Evolutionary conservation across 2,113 vertebrate species (phyloP).

Genomic region (Chloropsis hardwickii): DNA sequence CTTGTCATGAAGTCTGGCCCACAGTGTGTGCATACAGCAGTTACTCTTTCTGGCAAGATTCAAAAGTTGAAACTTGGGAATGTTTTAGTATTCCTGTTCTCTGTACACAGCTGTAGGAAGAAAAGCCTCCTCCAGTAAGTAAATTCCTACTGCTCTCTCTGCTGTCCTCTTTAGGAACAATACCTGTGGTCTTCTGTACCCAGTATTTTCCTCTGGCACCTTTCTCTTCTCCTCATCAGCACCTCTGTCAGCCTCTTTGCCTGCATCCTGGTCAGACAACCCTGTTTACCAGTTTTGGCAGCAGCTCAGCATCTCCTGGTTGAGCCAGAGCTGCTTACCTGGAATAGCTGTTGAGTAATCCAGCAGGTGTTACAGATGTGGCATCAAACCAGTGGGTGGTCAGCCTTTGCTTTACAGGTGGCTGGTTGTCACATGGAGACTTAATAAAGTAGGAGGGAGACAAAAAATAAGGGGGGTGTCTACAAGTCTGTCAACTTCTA

Average conservation of each 20-base stretch:
- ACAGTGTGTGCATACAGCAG: accelerated
- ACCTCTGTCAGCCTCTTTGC: not conserved
- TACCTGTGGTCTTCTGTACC: not conserved
- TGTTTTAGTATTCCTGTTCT: not conserved
- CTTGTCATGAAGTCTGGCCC: not conserved
- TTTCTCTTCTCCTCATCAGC: not conserved
- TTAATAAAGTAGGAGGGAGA: not conserved
- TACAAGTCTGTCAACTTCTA: not conserved
- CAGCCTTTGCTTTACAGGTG: not conserved
- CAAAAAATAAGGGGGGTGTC: not conserved
- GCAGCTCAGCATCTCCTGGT: not conserved
- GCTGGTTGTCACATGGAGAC: not conserved
- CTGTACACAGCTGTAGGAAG: not conserved
- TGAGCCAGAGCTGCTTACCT: not conserved
- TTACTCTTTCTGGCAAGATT: not conserved
- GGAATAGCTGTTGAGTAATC: not conserved
- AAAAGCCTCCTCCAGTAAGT: not conserved
- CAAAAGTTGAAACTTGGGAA: not conserved
- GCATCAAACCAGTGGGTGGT: not conserved
- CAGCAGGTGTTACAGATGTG: not conserved
- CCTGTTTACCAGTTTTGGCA: not conserved
- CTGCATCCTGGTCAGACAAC: not conserved
- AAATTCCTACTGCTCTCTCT: not conserved
- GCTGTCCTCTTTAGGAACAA: not conserved
- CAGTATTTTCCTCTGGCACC: not conserved